phyloP scores from a whole-genome alignment of 2,113 vertebrate species.

The Bujurquina vittata region DNA sequence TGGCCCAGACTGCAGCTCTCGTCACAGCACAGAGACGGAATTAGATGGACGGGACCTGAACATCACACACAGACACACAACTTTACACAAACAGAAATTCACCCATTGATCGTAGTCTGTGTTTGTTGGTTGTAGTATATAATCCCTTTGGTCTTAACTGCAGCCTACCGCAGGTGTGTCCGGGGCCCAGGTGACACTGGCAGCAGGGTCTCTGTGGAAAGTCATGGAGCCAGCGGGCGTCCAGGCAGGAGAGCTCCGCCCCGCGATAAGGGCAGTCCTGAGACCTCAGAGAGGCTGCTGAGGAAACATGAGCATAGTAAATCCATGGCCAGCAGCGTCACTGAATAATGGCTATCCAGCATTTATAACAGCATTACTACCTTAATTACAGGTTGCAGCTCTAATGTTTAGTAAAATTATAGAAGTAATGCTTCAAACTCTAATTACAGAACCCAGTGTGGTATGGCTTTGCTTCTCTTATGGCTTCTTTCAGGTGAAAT shows the following conservation, averaged over 20 bases:
- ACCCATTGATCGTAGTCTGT: background rate
- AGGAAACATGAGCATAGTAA: background rate
- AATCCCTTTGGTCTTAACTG: background rate
- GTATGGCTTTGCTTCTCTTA: background rate
- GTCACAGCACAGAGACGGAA: slow-evolving; percentile 89
- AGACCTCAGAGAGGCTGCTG: slow-evolving; percentile 84
- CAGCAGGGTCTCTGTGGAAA: slow-evolving; percentile 83
- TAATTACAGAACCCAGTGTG: background rate
- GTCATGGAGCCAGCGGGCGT: slow-evolving; percentile 81
- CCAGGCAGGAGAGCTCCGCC: slow-evolving; percentile 90
- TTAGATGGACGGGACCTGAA: slow-evolving; percentile 88
- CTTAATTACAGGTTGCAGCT: background rate
- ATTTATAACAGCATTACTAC: slow-evolving; percentile 2
- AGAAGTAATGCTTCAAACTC: no score
- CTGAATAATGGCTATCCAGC: background rate
- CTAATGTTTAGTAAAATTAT: no score
- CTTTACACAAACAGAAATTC: background rate
- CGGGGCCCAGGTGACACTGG: slow-evolving; percentile 83
- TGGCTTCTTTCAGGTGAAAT: background rate
- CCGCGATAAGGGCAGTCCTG: slow-evolving; percentile 87
- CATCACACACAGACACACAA: background rate
- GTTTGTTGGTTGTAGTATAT: background rate
- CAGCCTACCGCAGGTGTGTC: slow-evolving; percentile 86
- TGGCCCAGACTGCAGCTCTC: slow-evolving; percentile 82
- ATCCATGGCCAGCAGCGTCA: background rate